Conservation (phyloP, 2,113 vertebrate genomes). For the Myrmecobius fasciatus region DNA sequence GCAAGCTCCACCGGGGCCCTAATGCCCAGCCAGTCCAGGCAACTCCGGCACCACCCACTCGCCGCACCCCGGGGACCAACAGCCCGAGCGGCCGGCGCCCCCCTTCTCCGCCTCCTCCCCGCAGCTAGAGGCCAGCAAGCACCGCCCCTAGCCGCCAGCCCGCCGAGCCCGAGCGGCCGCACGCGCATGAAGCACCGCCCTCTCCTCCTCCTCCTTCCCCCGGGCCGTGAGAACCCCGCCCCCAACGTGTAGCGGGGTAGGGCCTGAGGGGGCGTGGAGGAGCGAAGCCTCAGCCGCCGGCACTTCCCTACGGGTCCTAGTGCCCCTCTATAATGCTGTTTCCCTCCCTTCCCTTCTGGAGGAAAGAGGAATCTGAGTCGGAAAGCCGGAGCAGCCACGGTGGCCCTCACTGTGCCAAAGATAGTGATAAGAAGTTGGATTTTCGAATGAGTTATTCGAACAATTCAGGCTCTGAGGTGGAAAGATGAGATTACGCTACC, state of each 20-base stretch:
- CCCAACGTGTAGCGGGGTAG: not conserved
- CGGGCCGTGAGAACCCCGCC: not conserved
- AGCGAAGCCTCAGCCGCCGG: not conserved
- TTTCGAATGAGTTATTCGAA: not conserved
- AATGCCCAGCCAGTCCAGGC: constrained; percentile 35
- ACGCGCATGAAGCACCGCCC: not conserved
- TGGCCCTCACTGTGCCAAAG: rapidly evolving
- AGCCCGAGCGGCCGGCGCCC: not conserved
- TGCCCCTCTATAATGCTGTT: not conserved
- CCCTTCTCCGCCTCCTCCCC: constrained; percentile 27
- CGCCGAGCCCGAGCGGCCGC: not conserved
- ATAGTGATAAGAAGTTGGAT: not conserved
- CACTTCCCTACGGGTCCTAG: constrained; percentile 52
- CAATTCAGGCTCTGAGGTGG: not conserved
- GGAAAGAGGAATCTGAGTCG: not conserved
- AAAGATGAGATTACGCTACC: not conserved
- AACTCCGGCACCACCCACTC: not conserved
- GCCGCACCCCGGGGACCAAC: not conserved
- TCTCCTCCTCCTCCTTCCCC: not conserved
- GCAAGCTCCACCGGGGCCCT: constrained; percentile 60
- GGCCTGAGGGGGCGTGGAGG: not conserved
- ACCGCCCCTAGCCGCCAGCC: not conserved
- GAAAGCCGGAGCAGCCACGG: rapidly evolving
- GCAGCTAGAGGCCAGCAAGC: not conserved
- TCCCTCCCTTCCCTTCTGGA: not conserved